Base-by-base conservation (phyloP, 2,888 invertebrate species). In the Metellina segmentata region DNA sequence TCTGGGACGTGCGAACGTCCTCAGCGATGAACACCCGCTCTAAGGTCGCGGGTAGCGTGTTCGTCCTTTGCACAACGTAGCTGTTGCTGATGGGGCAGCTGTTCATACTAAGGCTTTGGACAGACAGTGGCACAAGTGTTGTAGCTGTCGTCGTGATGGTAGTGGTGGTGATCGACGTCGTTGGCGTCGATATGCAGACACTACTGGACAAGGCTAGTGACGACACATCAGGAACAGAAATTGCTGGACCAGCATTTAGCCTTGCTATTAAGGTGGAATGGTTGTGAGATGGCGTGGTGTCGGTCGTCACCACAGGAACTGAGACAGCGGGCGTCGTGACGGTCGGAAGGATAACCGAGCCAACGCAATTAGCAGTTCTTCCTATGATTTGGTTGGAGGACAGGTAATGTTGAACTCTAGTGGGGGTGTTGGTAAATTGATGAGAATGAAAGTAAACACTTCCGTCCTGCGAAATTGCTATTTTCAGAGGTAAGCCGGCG, bases 391-490 rank as follows among this genome's bases (percentile, higher is more conserved):
- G 91, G 19, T 74, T 81, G 81, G 87, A 87, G 13, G 91, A 87
- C 16, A 87, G 48, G 72, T 79, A 87, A 9, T 87, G 87, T 34
- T 91, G 91, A 49, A 91, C 72, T 72, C 83, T 71, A 11, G 20
- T 19, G 8, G 61, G 49, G 71, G 20, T 13, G 53, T 71, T 89
- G 70, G 72, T 77, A 11, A 83, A 6, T 20, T 71, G 90, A 49
- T 85, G 91, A 5, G 93, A 90, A 71, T 94, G 94, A 61, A 94
- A 81, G 34, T 93, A 93, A 9, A 94, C 92, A 86, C 93, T 94
- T 6, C 94, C 94, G 90, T 94, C 94, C 51, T 93, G 94, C 49
- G 93, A 92, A 16, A 94, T 79, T 8, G 94, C 91, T 51, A 94
- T 69, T 83, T 94, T 94, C 49, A 94, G 34, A 69, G 93, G 93